Evolutionary conservation across 2,888 invertebrate species (phyloP), one percentile per base, ranked within the genome.

Genomic region (Fragum sueziense): DNA sequence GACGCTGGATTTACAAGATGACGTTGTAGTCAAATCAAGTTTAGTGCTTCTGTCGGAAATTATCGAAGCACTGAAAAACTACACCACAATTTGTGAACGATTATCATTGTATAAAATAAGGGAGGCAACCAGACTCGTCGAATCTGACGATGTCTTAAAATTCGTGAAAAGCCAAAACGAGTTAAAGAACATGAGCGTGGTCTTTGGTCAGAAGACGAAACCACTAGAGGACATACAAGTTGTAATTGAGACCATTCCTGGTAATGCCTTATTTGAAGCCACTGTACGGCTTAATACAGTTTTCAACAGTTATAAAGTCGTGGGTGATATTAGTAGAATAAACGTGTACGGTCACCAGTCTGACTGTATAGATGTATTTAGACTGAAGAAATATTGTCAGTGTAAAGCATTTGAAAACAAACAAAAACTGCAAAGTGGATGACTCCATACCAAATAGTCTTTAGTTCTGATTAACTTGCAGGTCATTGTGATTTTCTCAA

Each of bases 181-280:
- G 37, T 80, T 77, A 6, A 74, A 71, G 17, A 81, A 80, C 34
- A 54, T 73, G 17, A 68, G 34, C 34, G 75, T 79, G 3, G 72
- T 74, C 2, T 85, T 77, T 65, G 85, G 86, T 27, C 70, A 79
- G 0, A 73, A 67, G 22, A 76, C 79, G 14, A 75, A 78, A 29
- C 68, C 74, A 7, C 51, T 76, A 14, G 84, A 84, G 65, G 82
- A 86, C 70, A 90, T 96, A 82, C 95, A 95, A 85, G 92, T 96
- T 54, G 95, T 95, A 90, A 96, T 82, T 94, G 94, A 77, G 34
- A 96, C 96, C 0, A 85, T 90, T 61, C 97, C 97, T 0, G 96
- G 97, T 4, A 94, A 94, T 70, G 97, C 95, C 0, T 93, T 96
- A 62, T 97, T 97, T 91, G 97, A 97, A 93, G 96, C 96, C 0